phyloP scores from a whole-genome alignment of 2,113 vertebrate genomes.

The Prunella himalayana region DNA sequence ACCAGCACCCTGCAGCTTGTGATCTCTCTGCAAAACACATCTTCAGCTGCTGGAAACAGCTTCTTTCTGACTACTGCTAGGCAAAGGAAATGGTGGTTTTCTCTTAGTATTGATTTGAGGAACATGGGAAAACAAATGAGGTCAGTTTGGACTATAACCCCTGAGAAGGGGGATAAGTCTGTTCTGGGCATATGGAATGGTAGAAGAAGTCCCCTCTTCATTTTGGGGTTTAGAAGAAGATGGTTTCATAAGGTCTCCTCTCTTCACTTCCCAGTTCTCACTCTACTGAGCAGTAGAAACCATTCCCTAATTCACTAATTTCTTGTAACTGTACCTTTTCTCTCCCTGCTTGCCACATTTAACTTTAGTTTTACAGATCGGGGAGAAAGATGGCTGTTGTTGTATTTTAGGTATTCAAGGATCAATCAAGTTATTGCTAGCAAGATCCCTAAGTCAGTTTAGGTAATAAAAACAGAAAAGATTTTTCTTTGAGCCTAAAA shows the following conservation, averaged over 20 bases:
- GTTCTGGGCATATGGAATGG: not conserved
- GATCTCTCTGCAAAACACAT: not conserved
- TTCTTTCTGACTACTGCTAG: not conserved
- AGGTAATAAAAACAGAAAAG: not conserved
- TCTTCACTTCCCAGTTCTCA: not conserved
- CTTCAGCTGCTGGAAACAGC: not conserved
- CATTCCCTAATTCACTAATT: not conserved
- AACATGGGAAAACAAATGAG: not conserved
- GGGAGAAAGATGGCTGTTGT: not conserved
- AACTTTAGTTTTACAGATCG: not conserved
- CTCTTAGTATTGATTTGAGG: not conserved
- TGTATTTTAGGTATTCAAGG: not conserved
- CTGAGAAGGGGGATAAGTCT: not conserved
- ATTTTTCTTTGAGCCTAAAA: not conserved
- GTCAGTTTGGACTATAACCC: not conserved
- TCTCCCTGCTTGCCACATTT: not conserved
- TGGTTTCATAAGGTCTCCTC: not conserved
- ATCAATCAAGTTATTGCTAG: not conserved
- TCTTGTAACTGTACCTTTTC: not conserved
- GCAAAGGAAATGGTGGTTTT: not conserved
- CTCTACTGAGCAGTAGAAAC: not conserved
- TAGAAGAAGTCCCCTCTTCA: not conserved
- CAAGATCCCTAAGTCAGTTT: not conserved
- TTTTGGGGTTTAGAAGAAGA: not conserved
- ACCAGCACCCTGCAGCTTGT: not conserved